Percentiles rank a stretch among this genome's conserved stretches.
These are phyloP conservation scores for Spisula subtruncata DNA, from an alignment of 2,888 invertebrate species.

Conservation along the genomic window DNA sequence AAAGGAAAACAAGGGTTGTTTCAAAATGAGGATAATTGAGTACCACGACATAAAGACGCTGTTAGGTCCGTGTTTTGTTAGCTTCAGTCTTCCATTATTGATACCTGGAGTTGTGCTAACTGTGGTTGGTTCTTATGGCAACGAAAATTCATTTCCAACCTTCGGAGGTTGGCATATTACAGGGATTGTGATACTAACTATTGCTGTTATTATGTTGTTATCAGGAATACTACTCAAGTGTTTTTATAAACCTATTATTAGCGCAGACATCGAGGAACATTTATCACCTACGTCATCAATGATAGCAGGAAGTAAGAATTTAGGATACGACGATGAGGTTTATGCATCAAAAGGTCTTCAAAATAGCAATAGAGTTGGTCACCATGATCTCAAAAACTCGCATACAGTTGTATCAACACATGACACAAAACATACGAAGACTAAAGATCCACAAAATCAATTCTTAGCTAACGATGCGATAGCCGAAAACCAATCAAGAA, in stretches of 20 bases:
- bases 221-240: constrained; percentile 73
- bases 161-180: constrained; percentile 75
- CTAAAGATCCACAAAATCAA: constrained; percentile 36
- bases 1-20: constrained; percentile 44
- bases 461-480: constrained; percentile 32
- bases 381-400: constrained; percentile 25
- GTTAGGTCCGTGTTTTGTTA: constrained; percentile 68
- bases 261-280: constrained; percentile 72
- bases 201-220: constrained; percentile 66
- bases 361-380: constrained; percentile 50
- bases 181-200: constrained; percentile 70
- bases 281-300: constrained; percentile 70
- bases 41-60: constrained; percentile 67
- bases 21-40: constrained; percentile 65
- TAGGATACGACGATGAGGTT: constrained; percentile 59
- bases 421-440: constrained; percentile 46
- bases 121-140: constrained; percentile 70
- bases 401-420: constrained; percentile 67
- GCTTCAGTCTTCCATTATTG: constrained; percentile 69
- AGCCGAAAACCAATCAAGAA: background rate
- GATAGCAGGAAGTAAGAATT: constrained; percentile 58
- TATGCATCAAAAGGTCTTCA: constrained; percentile 28
- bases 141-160: constrained; percentile 69
- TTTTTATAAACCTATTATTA: constrained; percentile 70
- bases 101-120: constrained; percentile 70